Evolutionary conservation across 2,797 vertebrate genomes (phyloP), one percentile per base, ranked within the genome.

Genomic region (Syngnathus rostellatus): DNA sequence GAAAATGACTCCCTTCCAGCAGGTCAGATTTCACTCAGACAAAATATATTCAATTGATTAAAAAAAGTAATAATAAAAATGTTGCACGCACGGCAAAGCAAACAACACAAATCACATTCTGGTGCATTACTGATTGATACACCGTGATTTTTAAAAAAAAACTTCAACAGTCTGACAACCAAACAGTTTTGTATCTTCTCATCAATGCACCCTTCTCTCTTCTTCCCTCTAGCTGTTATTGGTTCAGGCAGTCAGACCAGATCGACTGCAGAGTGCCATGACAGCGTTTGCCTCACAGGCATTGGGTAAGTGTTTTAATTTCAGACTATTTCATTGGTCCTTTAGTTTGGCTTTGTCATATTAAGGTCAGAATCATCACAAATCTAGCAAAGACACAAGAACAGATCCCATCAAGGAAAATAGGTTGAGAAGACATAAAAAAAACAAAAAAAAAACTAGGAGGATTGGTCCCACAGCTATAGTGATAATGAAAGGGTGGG

Each of bases 191-290:
- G 4, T 46, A 46, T 46, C 12, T 48, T 48, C 50, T 37, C 55
- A 16, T 58, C 55, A 31, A 6, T 61, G 41, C 6, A 25, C 10
- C 21, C 6, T 21, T 25, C 23, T 45, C 41, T 43, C 10, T 12
- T 43, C 40, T 37, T 72, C 10, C 64, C 23, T 23, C 3, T 41
- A 99, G 95, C 88, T 99, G 17, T 87, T 98, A 75, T 85, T 97
- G 72, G 91, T 98, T 55, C 96, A 98, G 77, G 91, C 93, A 11
- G 81, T 97, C 60, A 87, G 97, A 75, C 95, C 96, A 37, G 96
- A 96, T 82, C 89, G 95, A 72, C 84, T 98, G 0, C 95, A 97
- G 82, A 98, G 94, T 69, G 87, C 94, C 41, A 95, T 98, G 94
- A 85, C 90, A 69, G 79, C 92, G 63, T 99, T 98, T 83, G 92